Evolutionary conservation across 2,888 invertebrate genomes (phyloP), one percentile per base, ranked within the genome.

Genomic region (Nomada flava): DNA sequence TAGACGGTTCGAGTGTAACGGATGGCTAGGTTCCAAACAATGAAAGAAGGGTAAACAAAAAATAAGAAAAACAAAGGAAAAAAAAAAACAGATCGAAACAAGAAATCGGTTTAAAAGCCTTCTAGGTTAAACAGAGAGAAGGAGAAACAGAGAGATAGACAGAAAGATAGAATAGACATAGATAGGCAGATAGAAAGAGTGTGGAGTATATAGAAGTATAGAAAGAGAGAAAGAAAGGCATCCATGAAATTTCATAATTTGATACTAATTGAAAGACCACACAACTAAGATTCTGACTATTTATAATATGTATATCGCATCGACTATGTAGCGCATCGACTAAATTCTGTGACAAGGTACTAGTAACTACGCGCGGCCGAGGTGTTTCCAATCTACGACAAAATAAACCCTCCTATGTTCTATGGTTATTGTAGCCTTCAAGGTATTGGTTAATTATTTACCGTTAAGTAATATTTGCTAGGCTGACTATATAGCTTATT

Each of bases 201-300:
- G 52, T 62, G 70, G 72, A 72, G 10, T 76, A 64, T 44, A 55
- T 60, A 71, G 44, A 79, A 57, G 74, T 29, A 74, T 36, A 85
- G 59, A 82, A 47, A 85, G 63, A 87, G 62, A 76, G 60, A 76
- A 42, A 76, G 60, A 71, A 53, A 90, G 89, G 93, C 93, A 93
- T 93, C 91, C 93, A 93, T 94, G 93, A 94, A 94, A 94, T 93
- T 94, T 94, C 93, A 93, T 94, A 93, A 94, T 94, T 93, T 92
- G 90, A 93, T 91, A 93, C 93, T 93, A 93, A 92, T 92, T 89
- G 80, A 93, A 92, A 93, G 90, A 93, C 92, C 93, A 93, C 93
- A 94, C 93, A 94, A 93, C 93, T 93, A 94, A 93, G 88, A 91
- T 87, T 92, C 88, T 84, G 89, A 92, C 93, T 93, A 93, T 92